Evolutionary conservation across 2,797 vertebrate genomes (phyloP).

Genomic region (Eidolon dupreanum): DNA sequence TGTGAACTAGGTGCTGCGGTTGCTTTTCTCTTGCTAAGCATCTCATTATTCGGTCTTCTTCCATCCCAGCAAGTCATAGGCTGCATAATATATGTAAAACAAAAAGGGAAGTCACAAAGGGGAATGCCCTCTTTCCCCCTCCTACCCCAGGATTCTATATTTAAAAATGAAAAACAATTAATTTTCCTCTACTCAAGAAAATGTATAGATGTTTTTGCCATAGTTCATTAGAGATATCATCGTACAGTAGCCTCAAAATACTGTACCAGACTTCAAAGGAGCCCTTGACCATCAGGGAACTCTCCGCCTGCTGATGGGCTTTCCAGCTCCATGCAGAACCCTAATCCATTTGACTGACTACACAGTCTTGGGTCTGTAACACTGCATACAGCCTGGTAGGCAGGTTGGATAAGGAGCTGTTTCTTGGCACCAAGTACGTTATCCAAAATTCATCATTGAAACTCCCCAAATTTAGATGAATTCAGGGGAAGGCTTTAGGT

Average conservation of each 20-base stretch:
- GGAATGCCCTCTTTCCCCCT: background rate
- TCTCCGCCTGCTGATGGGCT: background rate
- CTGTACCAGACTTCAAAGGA: conserved; percentile 70
- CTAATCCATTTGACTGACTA: background rate
- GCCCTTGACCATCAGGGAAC: background rate
- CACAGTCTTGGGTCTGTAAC: background rate
- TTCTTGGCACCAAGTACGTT: conserved; percentile 27
- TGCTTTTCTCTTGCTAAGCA: background rate
- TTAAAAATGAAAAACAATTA: background rate
- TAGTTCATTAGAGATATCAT: conserved; percentile 60
- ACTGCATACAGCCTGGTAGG: background rate
- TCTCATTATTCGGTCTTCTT: background rate
- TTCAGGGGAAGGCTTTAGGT: background rate
- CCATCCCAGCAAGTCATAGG: background rate
- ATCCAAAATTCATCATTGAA: conserved; percentile 37
- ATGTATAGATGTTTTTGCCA: conserved; percentile 68
- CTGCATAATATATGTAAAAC: background rate
- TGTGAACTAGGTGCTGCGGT: background rate
- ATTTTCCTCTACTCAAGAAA: conserved; percentile 44
- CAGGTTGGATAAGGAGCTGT: background rate
- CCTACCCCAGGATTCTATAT: background rate
- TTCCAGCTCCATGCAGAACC: background rate
- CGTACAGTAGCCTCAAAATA: conserved; percentile 73
- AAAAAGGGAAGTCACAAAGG: background rate
- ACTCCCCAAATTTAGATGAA: background rate